phyloP scores from a whole-genome alignment of 2,113 vertebrate genomes.

The Dryoscopus gambensis region DNA sequence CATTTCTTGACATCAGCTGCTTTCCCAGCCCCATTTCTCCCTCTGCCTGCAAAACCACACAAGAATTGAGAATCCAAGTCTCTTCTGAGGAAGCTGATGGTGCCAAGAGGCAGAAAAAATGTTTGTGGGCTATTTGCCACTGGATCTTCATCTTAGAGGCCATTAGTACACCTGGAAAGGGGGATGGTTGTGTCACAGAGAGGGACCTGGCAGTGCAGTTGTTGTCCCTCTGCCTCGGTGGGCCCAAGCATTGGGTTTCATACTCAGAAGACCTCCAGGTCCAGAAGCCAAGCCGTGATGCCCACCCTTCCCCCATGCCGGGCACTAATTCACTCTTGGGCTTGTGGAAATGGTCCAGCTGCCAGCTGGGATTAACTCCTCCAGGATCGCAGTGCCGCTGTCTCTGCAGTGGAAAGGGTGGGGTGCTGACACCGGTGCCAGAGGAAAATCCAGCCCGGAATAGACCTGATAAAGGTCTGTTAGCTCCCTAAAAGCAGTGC shows the following conservation, averaged over 20 bases:
- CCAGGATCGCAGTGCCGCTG: not conserved
- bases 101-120: not conserved
- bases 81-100: not conserved
- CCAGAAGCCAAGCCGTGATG: not conserved
- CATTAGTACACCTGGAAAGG: fast-evolving
- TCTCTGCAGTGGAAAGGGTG: not conserved
- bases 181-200: not conserved
- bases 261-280: not conserved
- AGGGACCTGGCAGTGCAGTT: not conserved
- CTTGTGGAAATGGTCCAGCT: not conserved
- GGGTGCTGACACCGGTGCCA: not conserved
- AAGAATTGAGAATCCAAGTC: not conserved
- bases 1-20: slow-evolving; percentile 38
- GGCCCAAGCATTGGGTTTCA: not conserved
- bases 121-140: fast-evolving
- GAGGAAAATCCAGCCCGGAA: not conserved
- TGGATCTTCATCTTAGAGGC: not conserved
- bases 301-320: not conserved
- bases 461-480: not conserved
- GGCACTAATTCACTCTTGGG: not conserved
- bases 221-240: not conserved
- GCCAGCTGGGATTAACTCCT: not conserved
- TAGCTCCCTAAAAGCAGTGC: not conserved
- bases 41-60: not conserved
- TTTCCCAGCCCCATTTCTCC: not conserved